phyloP scores from a whole-genome alignment of 23 tunicate species.

The Trididemnum nubilum region DNA sequence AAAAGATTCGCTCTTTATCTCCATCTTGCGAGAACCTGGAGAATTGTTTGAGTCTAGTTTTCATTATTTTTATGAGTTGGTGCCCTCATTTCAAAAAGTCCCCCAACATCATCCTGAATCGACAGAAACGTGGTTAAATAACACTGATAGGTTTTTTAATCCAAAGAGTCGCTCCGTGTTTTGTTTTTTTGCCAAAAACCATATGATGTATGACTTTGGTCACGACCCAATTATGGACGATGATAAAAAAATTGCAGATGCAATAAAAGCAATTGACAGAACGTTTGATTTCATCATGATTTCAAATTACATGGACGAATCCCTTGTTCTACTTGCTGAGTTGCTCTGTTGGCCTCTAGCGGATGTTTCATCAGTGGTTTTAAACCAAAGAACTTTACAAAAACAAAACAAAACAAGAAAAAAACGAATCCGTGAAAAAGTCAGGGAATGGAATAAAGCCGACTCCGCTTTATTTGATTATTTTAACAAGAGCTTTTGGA shows the following conservation, averaged over 20 bases:
- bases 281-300: neutral
- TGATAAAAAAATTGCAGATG: neutral
- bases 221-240: neutral
- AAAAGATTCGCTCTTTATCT: constrained; percentile 5
- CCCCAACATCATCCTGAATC: neutral
- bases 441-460: no score
- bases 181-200: neutral
- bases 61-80: neutral
- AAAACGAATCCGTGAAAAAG: no score
- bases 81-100: neutral
- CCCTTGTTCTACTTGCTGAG: constrained; percentile 1
- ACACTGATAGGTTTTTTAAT: neutral
- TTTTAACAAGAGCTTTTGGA: no score
- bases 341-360: neutral
- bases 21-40: neutral
- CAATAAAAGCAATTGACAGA: neutral
- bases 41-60: neutral
- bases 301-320: neutral
- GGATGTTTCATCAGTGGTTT: neutral
- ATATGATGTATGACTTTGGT: neutral
- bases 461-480: no score
- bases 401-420: no score
- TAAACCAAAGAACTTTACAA: neutral
- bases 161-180: neutral
- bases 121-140: neutral